A percentile compares a stretch with the other conserved stretches of the same genome.
Conservation (phyloP, 1,140 invertebrate genomes). For the Sminthurides bifidus region DNA sequence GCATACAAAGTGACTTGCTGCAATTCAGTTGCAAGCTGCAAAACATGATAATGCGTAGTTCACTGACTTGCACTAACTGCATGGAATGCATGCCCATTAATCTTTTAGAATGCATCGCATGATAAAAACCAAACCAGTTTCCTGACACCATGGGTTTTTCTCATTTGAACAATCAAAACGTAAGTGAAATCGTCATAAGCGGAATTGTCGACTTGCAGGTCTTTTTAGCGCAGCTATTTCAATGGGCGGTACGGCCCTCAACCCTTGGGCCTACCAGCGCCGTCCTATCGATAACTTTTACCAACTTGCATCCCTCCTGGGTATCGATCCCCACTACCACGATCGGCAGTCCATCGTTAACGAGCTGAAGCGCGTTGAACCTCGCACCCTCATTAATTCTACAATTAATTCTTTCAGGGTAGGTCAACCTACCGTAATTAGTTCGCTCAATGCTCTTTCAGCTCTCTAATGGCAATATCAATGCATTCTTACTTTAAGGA, state of each 20-base stretch:
- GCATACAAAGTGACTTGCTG: too few relatives aligned
- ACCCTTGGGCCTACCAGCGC: constrained; percentile 56
- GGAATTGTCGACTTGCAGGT: constrained; percentile 32
- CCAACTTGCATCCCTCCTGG: constrained; percentile 50
- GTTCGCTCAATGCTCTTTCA: constrained; percentile 2
- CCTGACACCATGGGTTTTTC: background rate
- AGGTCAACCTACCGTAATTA: constrained; percentile 6
- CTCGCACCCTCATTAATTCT: too few relatives aligned
- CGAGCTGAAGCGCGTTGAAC: constrained; percentile 32
- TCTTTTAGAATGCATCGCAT: background rate
- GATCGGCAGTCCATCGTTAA: constrained; percentile 41
- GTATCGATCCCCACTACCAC: constrained; percentile 47
- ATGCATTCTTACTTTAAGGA: constrained; percentile 33
- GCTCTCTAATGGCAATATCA: background rate
- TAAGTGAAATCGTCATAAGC: constrained; percentile 13
- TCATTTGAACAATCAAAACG: background rate
- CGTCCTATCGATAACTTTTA: constrained; percentile 53
- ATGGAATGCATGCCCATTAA: background rate
- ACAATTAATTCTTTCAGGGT: constrained; percentile 2
- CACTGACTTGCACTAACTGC: background rate
- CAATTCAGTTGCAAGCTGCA: too few relatives aligned
- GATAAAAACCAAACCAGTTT: background rate
- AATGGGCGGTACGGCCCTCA: constrained; percentile 59
- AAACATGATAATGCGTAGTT: too few relatives aligned
- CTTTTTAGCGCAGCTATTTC: constrained; percentile 15